A percentile compares a stretch with the other conserved stretches of the same genome.
These are phyloP conservation scores for Pammene fasciana DNA, from an alignment of 2,888 invertebrate genomes.

Conservation along the genomic window DNA sequence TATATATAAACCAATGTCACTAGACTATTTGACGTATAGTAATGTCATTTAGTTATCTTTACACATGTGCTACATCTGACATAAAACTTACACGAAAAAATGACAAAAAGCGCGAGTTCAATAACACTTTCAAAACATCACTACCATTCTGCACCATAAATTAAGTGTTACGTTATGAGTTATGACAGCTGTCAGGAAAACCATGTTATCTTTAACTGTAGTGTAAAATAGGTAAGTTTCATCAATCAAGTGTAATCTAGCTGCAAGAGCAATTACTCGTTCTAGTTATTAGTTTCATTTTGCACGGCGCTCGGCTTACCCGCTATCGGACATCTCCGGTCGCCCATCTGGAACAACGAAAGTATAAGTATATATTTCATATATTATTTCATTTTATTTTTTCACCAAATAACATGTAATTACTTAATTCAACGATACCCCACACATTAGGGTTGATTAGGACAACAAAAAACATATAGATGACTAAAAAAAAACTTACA, in stretches of 20 bases:
- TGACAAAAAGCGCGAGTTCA: too few relatives aligned
- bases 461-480: too few relatives aligned
- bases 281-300: slow-evolving; percentile 21
- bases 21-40: too few relatives aligned
- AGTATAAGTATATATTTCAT: slow-evolving; percentile 7
- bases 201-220: neutral
- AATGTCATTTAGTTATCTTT: too few relatives aligned
- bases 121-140: too few relatives aligned
- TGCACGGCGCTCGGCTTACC: slow-evolving; percentile 31
- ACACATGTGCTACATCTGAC: too few relatives aligned
- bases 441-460: too few relatives aligned
- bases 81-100: too few relatives aligned
- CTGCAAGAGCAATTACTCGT: slow-evolving; percentile 18
- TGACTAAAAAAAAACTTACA: too few relatives aligned
- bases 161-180: neutral
- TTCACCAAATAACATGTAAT: neutral
- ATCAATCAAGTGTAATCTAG: slow-evolving; percentile 6
- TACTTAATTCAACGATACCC: too few relatives aligned
- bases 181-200: neutral
- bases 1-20: too few relatives aligned
- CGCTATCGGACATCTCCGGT: slow-evolving; percentile 1
- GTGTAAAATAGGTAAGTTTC: slow-evolving; percentile 1
- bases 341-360: slow-evolving; percentile 28
- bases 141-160: too few relatives aligned
- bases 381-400: neutral